phyloP scores from a whole-genome alignment of 2,797 vertebrate genomes.

The Limnodromus scolopaceus region DNA sequence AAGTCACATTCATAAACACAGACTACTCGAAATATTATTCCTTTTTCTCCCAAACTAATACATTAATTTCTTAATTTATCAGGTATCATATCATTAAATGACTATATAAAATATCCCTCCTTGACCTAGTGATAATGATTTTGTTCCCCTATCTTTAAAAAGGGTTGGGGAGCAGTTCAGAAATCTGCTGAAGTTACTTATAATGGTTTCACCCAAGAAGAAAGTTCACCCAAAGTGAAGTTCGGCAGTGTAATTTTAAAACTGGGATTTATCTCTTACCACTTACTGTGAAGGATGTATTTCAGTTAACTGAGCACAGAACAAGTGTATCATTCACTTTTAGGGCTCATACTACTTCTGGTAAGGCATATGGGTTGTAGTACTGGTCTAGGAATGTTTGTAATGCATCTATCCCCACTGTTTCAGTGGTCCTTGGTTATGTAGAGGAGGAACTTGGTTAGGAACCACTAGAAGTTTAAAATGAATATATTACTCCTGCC shows the following conservation, averaged over 20 bases:
- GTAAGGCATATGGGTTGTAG: rapidly evolving
- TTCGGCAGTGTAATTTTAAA: neutral
- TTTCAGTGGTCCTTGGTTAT: neutral
- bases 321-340: neutral
- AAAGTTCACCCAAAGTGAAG: neutral
- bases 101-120: neutral
- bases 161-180: neutral
- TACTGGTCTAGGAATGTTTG: neutral
- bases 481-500: neutral
- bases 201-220: neutral
- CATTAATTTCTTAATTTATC: neutral
- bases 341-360: neutral
- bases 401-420: rapidly evolving
- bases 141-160: neutral
- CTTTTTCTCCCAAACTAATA: neutral
- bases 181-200: neutral
- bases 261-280: neutral
- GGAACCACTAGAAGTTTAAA: neutral
- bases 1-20: neutral
- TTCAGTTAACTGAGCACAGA: neutral
- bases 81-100: neutral
- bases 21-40: neutral
- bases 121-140: neutral
- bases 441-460: neutral
- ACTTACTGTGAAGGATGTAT: neutral